phyloP scores from a whole-genome alignment of 2,888 invertebrate genomes.

The Idaea biselata region DNA sequence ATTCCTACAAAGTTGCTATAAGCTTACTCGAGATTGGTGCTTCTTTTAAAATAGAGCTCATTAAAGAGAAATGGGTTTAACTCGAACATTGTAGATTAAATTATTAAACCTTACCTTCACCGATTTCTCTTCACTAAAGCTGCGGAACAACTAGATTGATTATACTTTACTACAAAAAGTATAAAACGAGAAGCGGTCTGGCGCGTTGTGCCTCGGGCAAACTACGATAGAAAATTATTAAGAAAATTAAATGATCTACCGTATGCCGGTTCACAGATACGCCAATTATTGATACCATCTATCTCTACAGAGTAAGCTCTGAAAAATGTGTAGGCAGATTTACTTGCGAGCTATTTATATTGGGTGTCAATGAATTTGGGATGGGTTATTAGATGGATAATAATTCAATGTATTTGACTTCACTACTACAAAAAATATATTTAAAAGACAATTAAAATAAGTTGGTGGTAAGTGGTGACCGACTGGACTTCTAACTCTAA shows the following conservation, averaged over 20 bases:
- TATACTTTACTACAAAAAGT: conserved; percentile 68
- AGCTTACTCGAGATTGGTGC: background rate
- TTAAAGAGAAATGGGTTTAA: conserved; percentile 1
- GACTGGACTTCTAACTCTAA: too few relatives aligned
- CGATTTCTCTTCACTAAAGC: conserved; percentile 40
- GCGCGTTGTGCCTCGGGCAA: conserved; percentile 55
- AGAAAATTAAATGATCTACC: conserved; percentile 80
- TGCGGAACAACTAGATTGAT: conserved; percentile 68
- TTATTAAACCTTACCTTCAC: conserved; percentile 13
- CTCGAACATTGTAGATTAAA: background rate
- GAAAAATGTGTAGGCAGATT: conserved; percentile 71
- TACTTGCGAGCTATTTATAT: conserved; percentile 27
- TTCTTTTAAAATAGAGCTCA: conserved; percentile 2
- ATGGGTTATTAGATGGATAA: background rate
- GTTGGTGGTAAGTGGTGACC: too few relatives aligned
- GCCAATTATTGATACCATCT: conserved; percentile 79
- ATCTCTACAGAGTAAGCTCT: conserved; percentile 54
- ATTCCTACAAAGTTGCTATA: background rate
- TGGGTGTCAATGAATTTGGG: background rate
- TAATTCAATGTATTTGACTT: too few relatives aligned
- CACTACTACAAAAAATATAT: too few relatives aligned
- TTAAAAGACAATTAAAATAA: too few relatives aligned
- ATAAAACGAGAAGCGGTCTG: conserved; percentile 58
- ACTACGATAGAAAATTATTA: conserved; percentile 77
- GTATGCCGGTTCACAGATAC: conserved; percentile 70